Percentiles rank a stretch among this genome's conserved stretches.
Conservation (phyloP, 2,888 invertebrate genomes). For the Acrocyrtus sp. region DNA sequence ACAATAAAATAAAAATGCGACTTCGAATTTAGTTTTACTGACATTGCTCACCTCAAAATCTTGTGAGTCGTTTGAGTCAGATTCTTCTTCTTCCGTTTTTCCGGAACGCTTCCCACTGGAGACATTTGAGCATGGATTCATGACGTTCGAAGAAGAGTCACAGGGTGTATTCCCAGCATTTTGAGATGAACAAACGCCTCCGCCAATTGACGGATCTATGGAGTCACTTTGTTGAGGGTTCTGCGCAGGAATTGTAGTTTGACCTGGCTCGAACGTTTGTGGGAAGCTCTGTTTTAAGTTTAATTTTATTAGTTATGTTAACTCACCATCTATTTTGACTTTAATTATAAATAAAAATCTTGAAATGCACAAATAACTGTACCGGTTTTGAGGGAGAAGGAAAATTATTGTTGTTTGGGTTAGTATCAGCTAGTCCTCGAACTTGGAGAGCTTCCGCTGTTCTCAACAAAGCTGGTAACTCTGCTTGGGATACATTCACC, state of each 20-base stretch:
- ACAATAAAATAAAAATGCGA: too few species aligned
- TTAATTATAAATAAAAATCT: conserved; percentile 1
- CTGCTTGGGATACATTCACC: conserved; percentile 91
- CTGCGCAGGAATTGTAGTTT: conserved; percentile 13
- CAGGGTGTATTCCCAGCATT: conserved; percentile 14
- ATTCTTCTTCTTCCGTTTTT: conserved; percentile 52
- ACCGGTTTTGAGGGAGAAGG: conserved; percentile 48
- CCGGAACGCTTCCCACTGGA: conserved; percentile 16
- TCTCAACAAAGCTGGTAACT: conserved; percentile 89
- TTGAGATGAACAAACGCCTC: conserved; percentile 25
- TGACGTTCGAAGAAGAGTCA: conserved; percentile 12
- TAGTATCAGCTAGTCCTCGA: conserved; percentile 84
- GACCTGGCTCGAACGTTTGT: conserved; percentile 15
- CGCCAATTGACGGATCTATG: conserved; percentile 1
- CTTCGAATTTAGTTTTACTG: too few species aligned
- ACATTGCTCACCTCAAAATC: conserved; percentile 58
- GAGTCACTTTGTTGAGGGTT: conserved; percentile 15
- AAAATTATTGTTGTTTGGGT: conserved; percentile 57
- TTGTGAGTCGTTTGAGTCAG: conserved; percentile 61
- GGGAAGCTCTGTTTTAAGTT: conserved; percentile 19
- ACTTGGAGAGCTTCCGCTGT: conserved; percentile 93
- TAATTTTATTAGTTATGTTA: not conserved
- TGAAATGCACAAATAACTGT: not conserved
- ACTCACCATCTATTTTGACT: not conserved
- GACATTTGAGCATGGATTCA: conserved; percentile 27